These are phyloP conservation scores for Halisarca cf. caerulea DNA, from an alignment of 37 sponge, comb jelly and placozoan species.

Conservation along the genomic window DNA sequence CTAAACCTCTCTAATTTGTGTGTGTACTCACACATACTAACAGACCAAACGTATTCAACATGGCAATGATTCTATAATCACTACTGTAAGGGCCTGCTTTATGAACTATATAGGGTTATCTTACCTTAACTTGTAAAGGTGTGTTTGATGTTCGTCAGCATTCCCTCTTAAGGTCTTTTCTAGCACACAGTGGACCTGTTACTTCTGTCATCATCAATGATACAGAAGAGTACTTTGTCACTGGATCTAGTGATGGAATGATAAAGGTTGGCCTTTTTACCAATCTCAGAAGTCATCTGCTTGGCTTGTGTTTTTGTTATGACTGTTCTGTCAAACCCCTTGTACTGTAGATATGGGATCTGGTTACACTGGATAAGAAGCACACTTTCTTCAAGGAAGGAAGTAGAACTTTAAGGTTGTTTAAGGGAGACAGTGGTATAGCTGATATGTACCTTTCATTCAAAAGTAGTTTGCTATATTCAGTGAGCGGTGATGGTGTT, in stretches of 20 bases:
- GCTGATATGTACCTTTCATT: not conserved
- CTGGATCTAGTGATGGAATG: slow-evolving; percentile 88
- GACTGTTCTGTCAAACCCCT: not conserved
- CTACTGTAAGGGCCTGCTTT: too few relatives aligned
- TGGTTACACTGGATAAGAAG: slow-evolving; percentile 48
- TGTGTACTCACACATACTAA: too few relatives aligned
- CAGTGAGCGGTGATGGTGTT: slow-evolving; percentile 10
- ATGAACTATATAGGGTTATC: too few relatives aligned
- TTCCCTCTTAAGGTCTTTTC: slow-evolving; percentile 47
- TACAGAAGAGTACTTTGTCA: slow-evolving; percentile 79
- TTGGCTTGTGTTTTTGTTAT: not conserved
- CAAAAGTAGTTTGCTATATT: not conserved
- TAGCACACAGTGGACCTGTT: slow-evolving; percentile 74
- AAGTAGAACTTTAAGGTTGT: not conserved
- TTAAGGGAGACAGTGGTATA: slow-evolving; percentile 14
- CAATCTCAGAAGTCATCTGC: too few relatives aligned
- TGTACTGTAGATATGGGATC: slow-evolving; percentile 65
- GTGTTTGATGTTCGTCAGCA: slow-evolving; percentile 86
- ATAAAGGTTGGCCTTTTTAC: slow-evolving; percentile 70
- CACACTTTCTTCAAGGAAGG: slow-evolving; percentile 21
- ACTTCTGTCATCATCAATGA: slow-evolving; percentile 76
- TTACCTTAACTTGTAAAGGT: slow-evolving; percentile 16
- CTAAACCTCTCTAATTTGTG: too few relatives aligned
- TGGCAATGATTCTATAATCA: too few relatives aligned
- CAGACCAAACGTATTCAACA: too few relatives aligned